phyloP scores from a whole-genome alignment of 2,113 vertebrate species.

The Ctenomys sociabilis region DNA sequence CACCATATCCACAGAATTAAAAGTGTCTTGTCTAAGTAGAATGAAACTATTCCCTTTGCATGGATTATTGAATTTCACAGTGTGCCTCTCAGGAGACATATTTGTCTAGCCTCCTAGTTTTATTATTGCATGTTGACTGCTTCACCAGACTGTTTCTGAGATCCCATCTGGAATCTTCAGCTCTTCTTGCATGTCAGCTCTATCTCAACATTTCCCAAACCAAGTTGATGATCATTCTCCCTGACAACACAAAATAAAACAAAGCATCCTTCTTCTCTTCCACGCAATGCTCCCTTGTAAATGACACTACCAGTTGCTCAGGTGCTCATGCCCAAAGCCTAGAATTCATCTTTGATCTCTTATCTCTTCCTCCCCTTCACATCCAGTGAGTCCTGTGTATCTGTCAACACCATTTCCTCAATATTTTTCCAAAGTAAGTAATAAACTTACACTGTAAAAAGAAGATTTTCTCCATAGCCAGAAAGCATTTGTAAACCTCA shows the following conservation, averaged over 20 bases:
- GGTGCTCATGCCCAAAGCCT: background rate
- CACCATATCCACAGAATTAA: background rate
- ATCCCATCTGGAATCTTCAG: background rate
- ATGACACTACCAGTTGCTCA: background rate
- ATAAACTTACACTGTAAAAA: background rate
- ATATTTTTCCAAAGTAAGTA: background rate
- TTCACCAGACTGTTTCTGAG: background rate
- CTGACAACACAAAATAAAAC: background rate
- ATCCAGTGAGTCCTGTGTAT: background rate
- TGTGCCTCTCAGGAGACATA: background rate
- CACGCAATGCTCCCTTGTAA: background rate
- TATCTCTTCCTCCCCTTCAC: background rate
- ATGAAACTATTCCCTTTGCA: background rate
- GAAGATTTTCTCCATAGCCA: background rate
- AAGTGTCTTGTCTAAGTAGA: constrained; percentile 15
- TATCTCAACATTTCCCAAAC: background rate
- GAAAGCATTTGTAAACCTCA: background rate
- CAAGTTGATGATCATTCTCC: background rate
- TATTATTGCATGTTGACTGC: background rate
- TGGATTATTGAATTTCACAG: background rate
- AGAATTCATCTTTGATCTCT: background rate
- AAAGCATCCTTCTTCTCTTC: background rate
- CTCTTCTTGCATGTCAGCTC: background rate
- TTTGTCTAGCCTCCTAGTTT: background rate
- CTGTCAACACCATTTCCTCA: background rate